Percentiles rank a stretch among this genome's conserved stretches.
phyloP scores from a whole-genome alignment of 2,888 invertebrate species.

The Dusona sp. region DNA sequence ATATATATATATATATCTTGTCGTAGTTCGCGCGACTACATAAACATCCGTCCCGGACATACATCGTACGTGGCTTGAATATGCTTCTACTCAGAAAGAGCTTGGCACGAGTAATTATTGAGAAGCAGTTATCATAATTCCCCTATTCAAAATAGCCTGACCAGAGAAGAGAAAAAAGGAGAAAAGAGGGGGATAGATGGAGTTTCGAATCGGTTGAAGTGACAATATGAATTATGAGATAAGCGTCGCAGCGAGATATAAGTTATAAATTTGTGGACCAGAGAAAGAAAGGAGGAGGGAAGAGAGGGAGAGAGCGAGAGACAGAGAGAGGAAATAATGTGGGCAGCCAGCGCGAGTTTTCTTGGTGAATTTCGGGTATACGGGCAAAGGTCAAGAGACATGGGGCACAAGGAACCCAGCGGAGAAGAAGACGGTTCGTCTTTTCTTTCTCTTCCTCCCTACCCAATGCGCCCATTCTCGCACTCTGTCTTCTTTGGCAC shows the following conservation, averaged over 20 bases:
- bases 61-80: slow-evolving; percentile 66
- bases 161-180: slow-evolving; percentile 45
- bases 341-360: slow-evolving; percentile 70
- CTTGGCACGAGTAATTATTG: slow-evolving; percentile 48
- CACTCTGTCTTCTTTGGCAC: slow-evolving; percentile 40
- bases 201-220: slow-evolving; percentile 26
- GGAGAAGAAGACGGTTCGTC: slow-evolving; percentile 40
- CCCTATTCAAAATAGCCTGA: slow-evolving; percentile 53
- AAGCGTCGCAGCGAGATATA: slow-evolving; percentile 56
- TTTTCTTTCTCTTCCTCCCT: slow-evolving; percentile 39
- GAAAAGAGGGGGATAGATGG: slow-evolving; percentile 41
- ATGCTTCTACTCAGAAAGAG: slow-evolving; percentile 45
- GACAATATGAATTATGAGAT: slow-evolving; percentile 61
- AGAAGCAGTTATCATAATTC: slow-evolving; percentile 58
- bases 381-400: slow-evolving; percentile 66
- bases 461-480: slow-evolving; percentile 51
- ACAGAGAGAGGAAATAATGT: slow-evolving; percentile 37
- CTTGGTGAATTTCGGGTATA: slow-evolving; percentile 63
- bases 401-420: slow-evolving; percentile 43
- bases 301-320: slow-evolving; percentile 51
- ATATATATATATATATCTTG: slow-evolving; percentile 33
- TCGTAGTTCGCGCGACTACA: slow-evolving; percentile 49
- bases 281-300: slow-evolving; percentile 46
- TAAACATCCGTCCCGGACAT: slow-evolving; percentile 70
- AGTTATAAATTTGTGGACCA: slow-evolving; percentile 51